Evolutionary conservation across 2,113 vertebrate genomes (phyloP).

Genomic region (Thinocorus orbignyianus): DNA sequence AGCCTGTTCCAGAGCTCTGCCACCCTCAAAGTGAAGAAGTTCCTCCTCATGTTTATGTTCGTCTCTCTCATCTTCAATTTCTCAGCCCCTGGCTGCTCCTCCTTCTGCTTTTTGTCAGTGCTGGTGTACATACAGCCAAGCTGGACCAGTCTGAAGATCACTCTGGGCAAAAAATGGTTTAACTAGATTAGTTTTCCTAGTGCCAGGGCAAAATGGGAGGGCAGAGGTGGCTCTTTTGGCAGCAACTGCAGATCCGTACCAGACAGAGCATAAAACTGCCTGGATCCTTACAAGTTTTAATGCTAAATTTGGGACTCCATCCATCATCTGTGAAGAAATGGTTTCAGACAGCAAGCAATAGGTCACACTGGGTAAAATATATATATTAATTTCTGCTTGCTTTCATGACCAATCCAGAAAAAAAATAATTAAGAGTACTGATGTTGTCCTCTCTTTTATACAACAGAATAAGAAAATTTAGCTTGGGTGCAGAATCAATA

Average conservation of each 20-base stretch:
- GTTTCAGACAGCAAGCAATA: not conserved
- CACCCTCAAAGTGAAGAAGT: too few relatives aligned
- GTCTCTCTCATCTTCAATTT: not conserved
- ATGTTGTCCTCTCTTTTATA: not conserved
- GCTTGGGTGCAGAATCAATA: not conserved
- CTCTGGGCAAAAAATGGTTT: not conserved
- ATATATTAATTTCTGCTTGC: not conserved
- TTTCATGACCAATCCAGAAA: not conserved
- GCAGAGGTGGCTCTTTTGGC: not conserved
- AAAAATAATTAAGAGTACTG: not conserved
- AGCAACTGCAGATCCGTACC: not conserved
- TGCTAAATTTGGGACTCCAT: not conserved
- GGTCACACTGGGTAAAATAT: accelerated
- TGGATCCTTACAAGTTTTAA: not conserved
- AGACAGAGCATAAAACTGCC: not conserved
- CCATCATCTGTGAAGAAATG: not conserved
- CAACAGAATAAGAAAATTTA: not conserved
- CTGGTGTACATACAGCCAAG: not conserved
- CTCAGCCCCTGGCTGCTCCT: not conserved
- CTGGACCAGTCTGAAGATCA: not conserved
- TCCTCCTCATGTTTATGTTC: too few relatives aligned
- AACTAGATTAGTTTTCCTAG: not conserved
- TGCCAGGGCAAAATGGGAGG: not conserved
- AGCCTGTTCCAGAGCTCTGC: too few relatives aligned
- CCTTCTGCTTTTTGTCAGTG: not conserved